Conservation (phyloP, 2,797 vertebrate species). For the Poliocrania exsul region DNA sequence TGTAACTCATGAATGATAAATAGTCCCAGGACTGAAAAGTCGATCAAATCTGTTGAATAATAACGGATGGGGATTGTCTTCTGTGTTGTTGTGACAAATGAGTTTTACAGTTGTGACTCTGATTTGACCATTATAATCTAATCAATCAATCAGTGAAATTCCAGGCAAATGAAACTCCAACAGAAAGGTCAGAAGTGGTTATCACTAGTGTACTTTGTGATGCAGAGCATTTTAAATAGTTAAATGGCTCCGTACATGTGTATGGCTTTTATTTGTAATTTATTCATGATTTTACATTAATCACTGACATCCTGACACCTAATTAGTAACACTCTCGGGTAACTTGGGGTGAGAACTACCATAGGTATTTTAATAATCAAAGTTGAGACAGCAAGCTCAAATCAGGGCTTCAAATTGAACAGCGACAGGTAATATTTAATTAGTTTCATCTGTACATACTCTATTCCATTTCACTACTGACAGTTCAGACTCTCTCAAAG, state of each 20-base stretch:
- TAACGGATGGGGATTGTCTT: neutral
- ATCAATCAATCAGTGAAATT: conserved; percentile 7
- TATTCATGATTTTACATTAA: conserved; percentile 56
- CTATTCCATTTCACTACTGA: neutral
- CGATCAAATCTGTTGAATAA: neutral
- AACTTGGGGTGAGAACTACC: conserved; percentile 15
- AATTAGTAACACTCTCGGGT: conserved; percentile 56
- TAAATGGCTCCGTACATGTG: neutral
- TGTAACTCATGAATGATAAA: neutral
- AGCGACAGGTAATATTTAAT: conserved; percentile 15
- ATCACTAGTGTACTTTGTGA: neutral
- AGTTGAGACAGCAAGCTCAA: conserved; percentile 15
- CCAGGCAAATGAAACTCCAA: neutral
- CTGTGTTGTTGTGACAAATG: neutral
- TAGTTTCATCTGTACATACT: neutral
- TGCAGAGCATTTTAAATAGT: conserved; percentile 18
- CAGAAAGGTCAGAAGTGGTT: conserved; percentile 16
- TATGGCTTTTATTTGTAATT: conserved; percentile 39
- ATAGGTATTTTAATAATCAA: conserved; percentile 32
- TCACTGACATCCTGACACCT: conserved; percentile 61
- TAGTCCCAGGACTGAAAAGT: neutral
- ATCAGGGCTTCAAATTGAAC: conserved; percentile 16
- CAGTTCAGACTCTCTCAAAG: conserved; percentile 8
- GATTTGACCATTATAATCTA: neutral
- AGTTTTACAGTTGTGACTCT: neutral